Conservation (phyloP, 2,888 invertebrate genomes). For the Athetis lepigone region DNA sequence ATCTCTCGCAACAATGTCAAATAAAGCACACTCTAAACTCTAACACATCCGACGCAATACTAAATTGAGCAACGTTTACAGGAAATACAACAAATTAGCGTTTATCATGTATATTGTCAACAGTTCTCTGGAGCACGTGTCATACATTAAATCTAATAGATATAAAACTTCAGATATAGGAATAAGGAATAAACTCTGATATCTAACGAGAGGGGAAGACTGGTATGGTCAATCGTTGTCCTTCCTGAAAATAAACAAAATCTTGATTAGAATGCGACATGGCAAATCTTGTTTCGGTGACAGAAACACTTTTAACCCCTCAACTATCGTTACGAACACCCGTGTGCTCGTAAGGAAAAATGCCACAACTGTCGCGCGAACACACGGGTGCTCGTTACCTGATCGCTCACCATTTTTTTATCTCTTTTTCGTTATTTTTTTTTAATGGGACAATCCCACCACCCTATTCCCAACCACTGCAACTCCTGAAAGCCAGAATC, state of each 20-base stretch:
- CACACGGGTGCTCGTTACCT: too few relatives aligned
- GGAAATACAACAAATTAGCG: constrained; percentile 83
- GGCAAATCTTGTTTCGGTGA: not conserved
- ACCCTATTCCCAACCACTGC: too few relatives aligned
- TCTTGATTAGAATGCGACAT: not conserved
- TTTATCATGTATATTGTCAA: constrained; percentile 88
- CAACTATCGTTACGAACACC: too few relatives aligned
- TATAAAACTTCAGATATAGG: constrained; percentile 88
- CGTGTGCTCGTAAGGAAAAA: too few relatives aligned
- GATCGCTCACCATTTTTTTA: too few relatives aligned
- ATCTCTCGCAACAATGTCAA: constrained; percentile 61
- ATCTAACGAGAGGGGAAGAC: constrained; percentile 89
- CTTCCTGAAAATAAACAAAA: constrained; percentile 77
- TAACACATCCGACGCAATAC: constrained; percentile 74
- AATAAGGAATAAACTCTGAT: constrained; percentile 87
- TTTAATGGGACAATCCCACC: too few relatives aligned
- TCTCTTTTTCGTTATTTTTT: too few relatives aligned
- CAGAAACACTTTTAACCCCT: not conserved
- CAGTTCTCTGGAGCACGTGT: constrained; percentile 84
- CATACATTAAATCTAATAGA: constrained; percentile 83
- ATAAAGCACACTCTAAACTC: constrained; percentile 56
- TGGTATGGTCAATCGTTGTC: constrained; percentile 87
- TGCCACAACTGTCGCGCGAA: too few relatives aligned
- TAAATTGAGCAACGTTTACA: constrained; percentile 87
- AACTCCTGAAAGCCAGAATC: too few relatives aligned